A percentile compares a stretch with the other conserved stretches of the same genome.
phyloP scores from a whole-genome alignment of 2,797 vertebrate genomes.

The Cryptoprocta ferox region DNA sequence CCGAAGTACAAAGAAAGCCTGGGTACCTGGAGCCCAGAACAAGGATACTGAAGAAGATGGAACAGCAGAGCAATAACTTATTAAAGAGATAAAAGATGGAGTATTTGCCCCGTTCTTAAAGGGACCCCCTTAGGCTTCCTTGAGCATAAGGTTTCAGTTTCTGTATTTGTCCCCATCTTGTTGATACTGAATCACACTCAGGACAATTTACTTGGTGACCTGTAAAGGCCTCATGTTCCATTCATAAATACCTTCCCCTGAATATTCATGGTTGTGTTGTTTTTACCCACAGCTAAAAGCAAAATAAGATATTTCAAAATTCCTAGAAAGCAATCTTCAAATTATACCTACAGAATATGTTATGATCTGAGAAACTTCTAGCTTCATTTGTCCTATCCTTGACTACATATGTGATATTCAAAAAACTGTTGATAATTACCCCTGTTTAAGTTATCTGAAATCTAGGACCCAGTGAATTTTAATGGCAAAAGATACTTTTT shows the following conservation, averaged over 20 bases:
- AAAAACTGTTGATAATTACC: background rate
- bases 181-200: background rate
- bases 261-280: background rate
- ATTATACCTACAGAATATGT: background rate
- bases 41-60: background rate
- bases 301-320: background rate
- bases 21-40: background rate
- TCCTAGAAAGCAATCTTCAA: background rate
- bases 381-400: background rate
- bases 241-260: background rate
- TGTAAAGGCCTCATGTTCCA: background rate
- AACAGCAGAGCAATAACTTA: background rate
- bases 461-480: background rate
- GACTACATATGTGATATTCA: background rate
- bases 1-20: background rate
- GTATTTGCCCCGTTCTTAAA: background rate
- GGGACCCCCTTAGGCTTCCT: background rate
- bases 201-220: background rate
- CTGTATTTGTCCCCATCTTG: background rate
- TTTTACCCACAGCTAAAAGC: background rate
- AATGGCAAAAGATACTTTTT: background rate
- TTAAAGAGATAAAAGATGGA: background rate
- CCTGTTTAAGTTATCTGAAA: conserved; percentile 14
- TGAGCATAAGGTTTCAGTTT: background rate
- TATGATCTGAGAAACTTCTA: background rate